Evolutionary conservation across 2,888 invertebrate genomes (phyloP), one percentile per base, ranked within the genome.

Genomic region (Podabrus alpinus): DNA sequence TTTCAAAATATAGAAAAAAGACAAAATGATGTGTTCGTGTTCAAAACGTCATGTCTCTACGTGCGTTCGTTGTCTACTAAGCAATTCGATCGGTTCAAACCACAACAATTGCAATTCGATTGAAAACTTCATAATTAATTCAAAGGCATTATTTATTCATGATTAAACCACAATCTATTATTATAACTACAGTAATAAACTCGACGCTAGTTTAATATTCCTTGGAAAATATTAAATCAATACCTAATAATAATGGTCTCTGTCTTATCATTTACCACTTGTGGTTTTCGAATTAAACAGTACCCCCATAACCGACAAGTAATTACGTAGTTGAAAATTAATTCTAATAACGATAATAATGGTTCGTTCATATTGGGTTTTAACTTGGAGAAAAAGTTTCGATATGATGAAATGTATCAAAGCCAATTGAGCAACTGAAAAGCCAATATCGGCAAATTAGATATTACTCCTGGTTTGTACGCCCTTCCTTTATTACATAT

Each of bases 51-150:
- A 45, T 17, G 59, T 68, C 68, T 45, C 25, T 17, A 13, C 45
- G 68, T 71, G 15, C 25, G 61, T 19, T 25, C 25, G 70, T 64
- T 21, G 13, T 69, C 16, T 68, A 75, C 75, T 75, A 69, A 75
- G 68, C 61, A 59, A 67, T 75, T 75, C 75, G 75, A 75, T 75
- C 72, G 69, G 59, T 68, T 68, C 60, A 69, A 67, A 62, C 68
- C 15, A 71, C 67, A 45, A 15, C 68, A 68, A 66, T 59, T 66
- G 62, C 69, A 72, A 15, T 75, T 75, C 75, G 72, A 75, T 73
- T 75, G 72, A 72, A 75, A 75, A 70, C 70, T 24, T 16, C 61
- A 73, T 75, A 21, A 73, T 61, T 73, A 75, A 75, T 75, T 72
- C 75, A 75, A 59, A 69, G 17, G 64, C 25, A 75, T 75, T 72